Base-by-base conservation (phyloP, 2,113 vertebrate species). In the Sinocyclocheilus rhinocerous region DNA sequence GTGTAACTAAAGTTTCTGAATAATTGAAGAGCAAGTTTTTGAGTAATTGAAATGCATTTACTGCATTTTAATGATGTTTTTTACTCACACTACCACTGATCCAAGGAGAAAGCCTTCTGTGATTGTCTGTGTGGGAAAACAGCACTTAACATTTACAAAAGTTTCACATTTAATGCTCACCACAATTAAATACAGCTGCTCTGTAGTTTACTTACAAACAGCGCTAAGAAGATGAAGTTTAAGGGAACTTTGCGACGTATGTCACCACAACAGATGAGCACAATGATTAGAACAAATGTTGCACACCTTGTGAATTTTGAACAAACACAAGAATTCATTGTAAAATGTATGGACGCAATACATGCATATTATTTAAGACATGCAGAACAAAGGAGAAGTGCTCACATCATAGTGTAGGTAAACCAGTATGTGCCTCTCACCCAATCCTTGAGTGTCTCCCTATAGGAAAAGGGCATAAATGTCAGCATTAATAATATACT, bases 161-260 rank as follows among this genome's bases (percentile, higher is more conserved):
- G 13, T 12, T 48, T 69, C 2, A 13, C 6, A 52, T 45, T 69
- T 11, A 55, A 29, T 77, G 9, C 10, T n/a, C 6, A 70, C 18
- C 6, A 9, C 39, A 20, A 50, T 22, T 52, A 8, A 70, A 81
- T 1, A n/a, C 4, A 61, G 83, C 45, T 76, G 29, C 70, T 85
- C 20, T 81, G 86, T 91, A 45, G 90, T 87, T 63, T 89, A 97
- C 96, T 96, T 94, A 97, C 96, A 94, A 97, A 97, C 70, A 97
- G 26, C 52, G 89, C 91, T 87, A 97, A 94, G 76, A 96, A 92
- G 39, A 97, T 93, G 91, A 96, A 97, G 91, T 97, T 97, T 20
- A 92, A 87, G 42, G 96, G 96, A 72, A 96, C 94, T 88, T 88
- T 93, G 39, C 95, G 94, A 4, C 94, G 94, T 39, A 95, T 52